Evolutionary conservation across 2,113 vertebrate genomes (phyloP), one percentile per base, ranked within the genome.

Genomic region (Pseudonaja textilis): DNA sequence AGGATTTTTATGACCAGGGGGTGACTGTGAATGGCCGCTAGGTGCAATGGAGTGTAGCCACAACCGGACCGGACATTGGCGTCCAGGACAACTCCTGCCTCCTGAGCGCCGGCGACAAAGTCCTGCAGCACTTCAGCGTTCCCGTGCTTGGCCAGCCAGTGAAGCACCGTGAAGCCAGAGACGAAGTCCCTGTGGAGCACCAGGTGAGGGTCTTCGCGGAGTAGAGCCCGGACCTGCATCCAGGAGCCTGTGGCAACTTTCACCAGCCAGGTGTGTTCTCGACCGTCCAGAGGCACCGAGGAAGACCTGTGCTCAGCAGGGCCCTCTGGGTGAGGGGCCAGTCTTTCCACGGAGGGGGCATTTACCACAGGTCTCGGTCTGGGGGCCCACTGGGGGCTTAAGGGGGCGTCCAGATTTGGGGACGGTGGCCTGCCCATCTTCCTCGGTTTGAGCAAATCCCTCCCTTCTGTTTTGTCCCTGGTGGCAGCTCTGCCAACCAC

Each of bases 61-160:
- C 98, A 98, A 4, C 97, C 96, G 0, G 98, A 98, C 94, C 96
- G 97, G 59, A 97, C 97, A 0, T 99, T 97, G 1, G 98, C 93
- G 1, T 99, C 97, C 5, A 99, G 97, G 8, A 87, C 90, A 95
- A 99, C 59, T 47, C 98, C 98, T 0, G 92, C 90, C 89, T 97
- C 98, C 26, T 54, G 91, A 0, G 98, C 98, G 0, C 98, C 98
- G 0, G 96, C 97, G 42, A 98, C 98, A 85, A 99, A 96, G 9
- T 98, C 98, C 97, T 98, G 98, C 95, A 99, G 97, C 74, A 98
- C 99, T 0, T 96, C 39, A 85, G 98, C 97, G 69, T 98, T 97
- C 0, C 99, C 99, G 0, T 99, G 99, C 94, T 99, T 99, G 91
- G 99, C 99, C 85, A 99, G 98, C 99, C 99, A 99, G 97, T 99